Evolutionary conservation across 2,797 vertebrate genomes (phyloP).

Genomic region (Lophotriccus pileatus): DNA sequence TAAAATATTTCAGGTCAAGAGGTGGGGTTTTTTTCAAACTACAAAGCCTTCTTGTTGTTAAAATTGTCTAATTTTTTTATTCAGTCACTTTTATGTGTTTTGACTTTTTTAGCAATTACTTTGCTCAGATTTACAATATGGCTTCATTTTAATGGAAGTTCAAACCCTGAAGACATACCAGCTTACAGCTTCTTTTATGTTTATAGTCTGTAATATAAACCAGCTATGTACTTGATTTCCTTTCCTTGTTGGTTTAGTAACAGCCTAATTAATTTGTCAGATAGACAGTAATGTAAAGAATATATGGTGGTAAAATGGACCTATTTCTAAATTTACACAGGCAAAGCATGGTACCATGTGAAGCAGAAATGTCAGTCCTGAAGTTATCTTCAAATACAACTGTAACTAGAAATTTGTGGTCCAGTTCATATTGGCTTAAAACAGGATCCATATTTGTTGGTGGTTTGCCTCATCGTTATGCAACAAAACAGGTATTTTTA

Average conservation of each 20-base stretch:
- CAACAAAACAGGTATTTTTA: constrained; percentile 71
- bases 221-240: constrained; percentile 44
- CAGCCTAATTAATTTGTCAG: constrained; percentile 44
- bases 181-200: constrained; percentile 15
- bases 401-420: constrained; percentile 61
- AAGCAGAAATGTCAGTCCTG: constrained; percentile 78
- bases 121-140: constrained; percentile 5
- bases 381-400: constrained; percentile 67
- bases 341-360: constrained; percentile 80
- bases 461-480: constrained; percentile 74
- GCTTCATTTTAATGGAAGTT: constrained; percentile 18
- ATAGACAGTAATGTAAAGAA: neutral
- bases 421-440: constrained; percentile 59
- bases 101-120: neutral
- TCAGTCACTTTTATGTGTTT: neutral
- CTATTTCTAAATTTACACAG: constrained; percentile 69
- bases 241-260: constrained; percentile 36
- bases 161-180: neutral
- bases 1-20: neutral
- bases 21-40: neutral
- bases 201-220: constrained; percentile 32
- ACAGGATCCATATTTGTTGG: constrained; percentile 80
- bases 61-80: neutral
- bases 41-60: neutral
- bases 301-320: constrained; percentile 12